Evolutionary conservation across 1,140 invertebrate species (phyloP), one percentile per base, ranked within the genome.

Genomic region (Micrasema longulum): DNA sequence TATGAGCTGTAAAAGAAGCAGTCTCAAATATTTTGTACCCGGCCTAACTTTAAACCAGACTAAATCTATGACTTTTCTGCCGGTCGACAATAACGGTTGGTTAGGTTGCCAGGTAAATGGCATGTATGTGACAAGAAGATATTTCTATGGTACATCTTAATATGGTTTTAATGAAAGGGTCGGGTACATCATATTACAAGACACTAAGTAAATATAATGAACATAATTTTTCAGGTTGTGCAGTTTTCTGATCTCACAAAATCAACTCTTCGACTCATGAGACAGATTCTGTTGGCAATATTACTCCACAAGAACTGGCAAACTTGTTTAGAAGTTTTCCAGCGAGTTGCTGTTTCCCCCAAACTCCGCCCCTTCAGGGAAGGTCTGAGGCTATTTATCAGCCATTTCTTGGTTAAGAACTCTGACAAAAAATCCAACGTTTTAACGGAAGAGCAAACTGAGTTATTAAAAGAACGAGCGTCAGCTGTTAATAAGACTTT

Each of bases 201-300:
- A n/a, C n/a, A n/a, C n/a, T n/a, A n/a, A n/a, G n/a, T n/a, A n/a
- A n/a, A n/a, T n/a, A n/a, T n/a, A n/a, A n/a, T n/a, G n/a, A n/a
- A n/a, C n/a, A n/a, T n/a, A 31, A 31, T 72, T 77, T 86, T 85
- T 43, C 80, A 94, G 92, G 88, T 92, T 22, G 87, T 96, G n/a
- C 83, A 94, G 77, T 93, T 95, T 82, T 88, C 90, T 0, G 92
- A 95, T 77, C 84, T 95, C 74, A 90, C 93, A 75, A 92, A 91
- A 79, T 77, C 82, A 0, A 89, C 88, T 16, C 87, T 95, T 10
- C 81, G 88, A 36, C 90, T 95, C 72, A 83, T 95, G 76, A 87
- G 91, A 47, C 88, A 91, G 76, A 88, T 92, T 36, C 81, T 96
- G 22, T 77, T 92, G 0, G 88, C 87, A 2, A 86, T 95, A 60